phyloP scores from a whole-genome alignment of 1,140 invertebrate genomes.

The Neoseiulus cucumeris region DNA sequence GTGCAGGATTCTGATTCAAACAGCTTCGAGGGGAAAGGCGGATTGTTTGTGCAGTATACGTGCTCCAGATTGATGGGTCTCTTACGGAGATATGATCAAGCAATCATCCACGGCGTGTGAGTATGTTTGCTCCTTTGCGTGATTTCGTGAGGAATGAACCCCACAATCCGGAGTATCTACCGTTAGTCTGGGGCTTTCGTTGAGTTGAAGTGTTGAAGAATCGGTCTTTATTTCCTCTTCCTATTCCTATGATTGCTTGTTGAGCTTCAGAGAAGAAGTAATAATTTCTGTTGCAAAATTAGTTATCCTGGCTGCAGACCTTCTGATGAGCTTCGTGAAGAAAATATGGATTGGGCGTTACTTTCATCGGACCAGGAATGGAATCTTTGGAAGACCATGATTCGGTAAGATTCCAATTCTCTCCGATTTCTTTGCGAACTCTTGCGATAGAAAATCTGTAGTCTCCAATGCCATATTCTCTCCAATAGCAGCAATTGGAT shows the following conservation, averaged over 20 bases:
- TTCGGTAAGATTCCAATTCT: too few species aligned
- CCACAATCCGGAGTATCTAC: not conserved
- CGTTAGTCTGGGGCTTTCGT: not conserved
- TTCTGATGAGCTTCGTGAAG: too few species aligned
- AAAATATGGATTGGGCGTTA: too few species aligned
- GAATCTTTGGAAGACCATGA: too few species aligned
- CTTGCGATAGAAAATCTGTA: too few species aligned
- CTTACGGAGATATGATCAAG: not conserved
- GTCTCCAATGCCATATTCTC: too few species aligned
- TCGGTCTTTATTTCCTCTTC: not conserved
- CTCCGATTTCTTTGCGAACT: too few species aligned
- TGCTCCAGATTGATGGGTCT: not conserved
- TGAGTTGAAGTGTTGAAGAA: not conserved
- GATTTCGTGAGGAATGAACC: not conserved
- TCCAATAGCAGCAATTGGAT: too few species aligned
- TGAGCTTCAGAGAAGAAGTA: not conserved
- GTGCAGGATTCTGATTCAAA: not conserved
- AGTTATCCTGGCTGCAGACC: too few species aligned
- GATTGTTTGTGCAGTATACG: not conserved
- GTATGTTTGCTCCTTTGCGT: not conserved
- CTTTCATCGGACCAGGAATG: too few species aligned
- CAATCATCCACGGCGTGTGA: not conserved
- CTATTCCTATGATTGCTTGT: not conserved
- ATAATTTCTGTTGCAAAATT: too few species aligned
- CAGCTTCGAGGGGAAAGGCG: not conserved